Conservation (phyloP, 2,888 invertebrate species). For the Dioctria rufipes region DNA sequence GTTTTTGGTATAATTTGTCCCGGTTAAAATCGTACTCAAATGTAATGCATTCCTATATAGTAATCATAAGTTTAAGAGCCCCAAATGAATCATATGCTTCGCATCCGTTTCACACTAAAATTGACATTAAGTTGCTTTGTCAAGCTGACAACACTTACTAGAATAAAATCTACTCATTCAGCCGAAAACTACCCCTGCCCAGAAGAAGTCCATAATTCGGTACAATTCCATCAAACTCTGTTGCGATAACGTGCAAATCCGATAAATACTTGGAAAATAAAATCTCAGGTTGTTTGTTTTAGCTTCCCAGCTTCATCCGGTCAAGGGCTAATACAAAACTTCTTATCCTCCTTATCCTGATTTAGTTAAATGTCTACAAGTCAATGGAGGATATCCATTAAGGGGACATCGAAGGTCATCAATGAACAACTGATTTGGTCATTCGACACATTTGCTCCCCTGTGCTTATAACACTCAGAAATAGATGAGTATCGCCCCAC, state of each 20-base stretch:
- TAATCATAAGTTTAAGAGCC: no score
- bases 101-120: no score
- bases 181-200: neutral
- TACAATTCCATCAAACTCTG: conserved; percentile 12
- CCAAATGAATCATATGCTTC: no score
- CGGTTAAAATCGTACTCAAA: neutral
- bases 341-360: conserved; percentile 53
- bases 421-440: conserved; percentile 46
- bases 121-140: no score
- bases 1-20: neutral
- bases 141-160: no score
- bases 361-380: conserved; percentile 53
- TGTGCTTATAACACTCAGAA: conserved; percentile 23
- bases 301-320: neutral
- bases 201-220: neutral
- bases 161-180: no score
- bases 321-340: conserved; percentile 27
- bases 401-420: conserved; percentile 53
- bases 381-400: conserved; percentile 51
- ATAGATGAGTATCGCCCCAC: conserved; percentile 46
- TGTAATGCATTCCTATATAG: neutral
- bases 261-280: conserved; percentile 41
- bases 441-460: conserved; percentile 46
- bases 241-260: conserved; percentile 41
- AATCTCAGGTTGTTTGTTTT: conserved; percentile 51